Base-by-base conservation (phyloP, 2,888 invertebrate species). In the Panopea generosa region DNA sequence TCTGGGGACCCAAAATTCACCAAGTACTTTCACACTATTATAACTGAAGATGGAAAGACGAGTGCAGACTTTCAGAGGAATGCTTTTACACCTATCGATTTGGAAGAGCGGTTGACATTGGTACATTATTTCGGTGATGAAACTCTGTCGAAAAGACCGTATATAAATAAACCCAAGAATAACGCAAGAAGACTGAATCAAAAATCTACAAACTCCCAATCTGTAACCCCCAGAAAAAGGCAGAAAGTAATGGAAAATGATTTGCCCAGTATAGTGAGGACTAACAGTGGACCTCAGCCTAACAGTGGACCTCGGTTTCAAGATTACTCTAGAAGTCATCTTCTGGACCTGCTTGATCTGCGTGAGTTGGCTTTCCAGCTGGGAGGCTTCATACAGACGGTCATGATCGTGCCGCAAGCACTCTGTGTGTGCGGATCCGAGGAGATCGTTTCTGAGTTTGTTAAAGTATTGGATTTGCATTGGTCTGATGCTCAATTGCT, bases 91-190 rank as follows among this genome's bases (percentile, higher is more conserved):
- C 63, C 63, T 7, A 38, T 63, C 2, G 53, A 63, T 29, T 43
- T 40, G 11, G 26, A 24, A 22, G 7, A 18, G 9, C 52, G 33
- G 14, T 26, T 53, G n/a, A 53, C 53, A 7, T 43, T 63, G 18
- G 53, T 63, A 14, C 63, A 63, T 26, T 63, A 63, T 26, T n/a
- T 53, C 16, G 63, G 63, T 16, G 63, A 63, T 27, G 47, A 63
- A 16, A 53, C 63, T 14, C 43, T 63, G 26, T 63, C 63, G n/a
- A 62, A 33, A 27, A 24, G 38, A 47, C 45, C 60, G 11, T 27
- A 60, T 53, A 33, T 38, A 11, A 38, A 45, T 40, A 53, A 20
- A 20, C 63, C 53, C 4, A 38, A 52, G 27, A 24, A 53, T 16
- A 53, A 29, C 33, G 38, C 50, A 38, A 24, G 22, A 1, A 22